phyloP scores from a whole-genome alignment of 2,113 vertebrate species.

The Anser brachyrhynchus region DNA sequence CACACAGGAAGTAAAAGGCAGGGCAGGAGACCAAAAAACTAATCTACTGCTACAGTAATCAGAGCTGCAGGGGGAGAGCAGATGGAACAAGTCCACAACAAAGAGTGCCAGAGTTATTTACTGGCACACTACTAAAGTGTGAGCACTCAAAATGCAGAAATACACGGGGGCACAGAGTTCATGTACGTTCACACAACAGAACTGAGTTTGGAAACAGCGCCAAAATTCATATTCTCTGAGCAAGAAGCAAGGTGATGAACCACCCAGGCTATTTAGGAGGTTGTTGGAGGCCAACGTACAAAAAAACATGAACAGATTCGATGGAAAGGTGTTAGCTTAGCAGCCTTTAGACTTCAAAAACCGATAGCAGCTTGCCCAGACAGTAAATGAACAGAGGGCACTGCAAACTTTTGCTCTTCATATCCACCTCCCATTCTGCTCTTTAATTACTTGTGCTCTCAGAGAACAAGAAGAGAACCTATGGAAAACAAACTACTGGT shows the following conservation, averaged over 20 bases:
- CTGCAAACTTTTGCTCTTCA: neutral
- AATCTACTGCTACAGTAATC: no score
- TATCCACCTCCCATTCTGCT: neutral
- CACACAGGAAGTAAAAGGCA: neutral
- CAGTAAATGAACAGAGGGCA: neutral
- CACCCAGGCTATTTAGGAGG: neutral
- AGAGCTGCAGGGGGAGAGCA: neutral
- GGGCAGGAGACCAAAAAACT: neutral
- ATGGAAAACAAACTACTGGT: accelerated
- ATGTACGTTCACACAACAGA: neutral
- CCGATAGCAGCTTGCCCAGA: neutral
- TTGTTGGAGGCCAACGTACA: neutral
- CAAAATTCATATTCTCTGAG: neutral
- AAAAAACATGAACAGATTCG: neutral
- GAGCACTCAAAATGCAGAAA: constrained; percentile 4
- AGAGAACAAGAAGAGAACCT: neutral
- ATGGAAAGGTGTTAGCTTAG: neutral
- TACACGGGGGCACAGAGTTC: neutral
- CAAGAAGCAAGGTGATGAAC: neutral
- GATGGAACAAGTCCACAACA: neutral
- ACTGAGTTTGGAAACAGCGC: neutral
- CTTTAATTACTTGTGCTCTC: neutral
- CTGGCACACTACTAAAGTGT: neutral
- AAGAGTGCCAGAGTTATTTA: neutral
- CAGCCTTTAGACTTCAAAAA: constrained; percentile 9